Percentiles rank a stretch among this genome's conserved stretches.
Evolutionary conservation across 2,113 vertebrate genomes (phyloP).

Genomic region (Gopherus evgoodei): DNA sequence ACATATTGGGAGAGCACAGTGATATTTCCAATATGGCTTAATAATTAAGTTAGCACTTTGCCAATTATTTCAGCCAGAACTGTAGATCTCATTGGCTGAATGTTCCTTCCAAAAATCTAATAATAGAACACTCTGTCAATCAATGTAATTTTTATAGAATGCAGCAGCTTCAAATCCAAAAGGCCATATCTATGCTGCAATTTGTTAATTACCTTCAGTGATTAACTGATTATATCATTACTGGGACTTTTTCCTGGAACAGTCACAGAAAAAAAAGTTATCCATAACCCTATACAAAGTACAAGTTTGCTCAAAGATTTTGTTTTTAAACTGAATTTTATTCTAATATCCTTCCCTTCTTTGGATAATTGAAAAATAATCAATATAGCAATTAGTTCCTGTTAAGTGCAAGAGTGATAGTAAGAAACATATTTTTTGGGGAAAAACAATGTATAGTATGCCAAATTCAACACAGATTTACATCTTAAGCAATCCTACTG

Average conservation of each 20-base stretch:
- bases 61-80: background rate
- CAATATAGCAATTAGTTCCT: background rate
- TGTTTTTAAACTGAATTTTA: background rate
- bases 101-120: background rate
- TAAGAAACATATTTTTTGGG: background rate
- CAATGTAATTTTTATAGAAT: background rate
- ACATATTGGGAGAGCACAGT: background rate
- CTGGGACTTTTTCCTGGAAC: background rate
- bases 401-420: background rate
- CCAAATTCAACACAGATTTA: background rate
- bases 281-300: background rate
- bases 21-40: background rate
- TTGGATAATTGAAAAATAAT: background rate
- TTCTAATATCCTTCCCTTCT: background rate
- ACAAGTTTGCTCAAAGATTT: background rate
- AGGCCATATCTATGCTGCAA: background rate
- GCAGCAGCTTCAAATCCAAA: background rate
- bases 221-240: slow-evolving; percentile 30
- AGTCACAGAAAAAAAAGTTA: background rate
- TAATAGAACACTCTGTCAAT: background rate
- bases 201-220: slow-evolving; percentile 28
- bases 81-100: background rate
- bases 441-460: background rate
- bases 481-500: background rate
- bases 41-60: background rate